Evolutionary conservation across 2,113 vertebrate species (phyloP).

Genomic region (Gila orcuttii): DNA sequence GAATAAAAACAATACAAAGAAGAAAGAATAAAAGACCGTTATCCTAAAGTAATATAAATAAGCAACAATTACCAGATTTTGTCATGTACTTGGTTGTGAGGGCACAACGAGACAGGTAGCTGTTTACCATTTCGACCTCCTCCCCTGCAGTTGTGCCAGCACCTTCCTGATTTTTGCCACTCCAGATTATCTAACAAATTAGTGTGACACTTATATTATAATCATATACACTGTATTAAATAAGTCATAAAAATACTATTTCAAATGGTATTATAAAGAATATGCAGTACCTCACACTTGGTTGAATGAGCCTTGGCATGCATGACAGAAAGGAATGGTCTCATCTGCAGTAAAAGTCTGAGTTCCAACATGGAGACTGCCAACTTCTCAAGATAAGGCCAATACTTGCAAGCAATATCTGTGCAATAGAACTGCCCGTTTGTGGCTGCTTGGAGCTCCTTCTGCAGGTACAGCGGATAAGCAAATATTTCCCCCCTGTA

Average conservation of each 20-base stretch:
- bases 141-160: constrained; percentile 17
- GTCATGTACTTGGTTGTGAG: constrained; percentile 38
- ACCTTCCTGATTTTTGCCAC: too few relatives aligned
- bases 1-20: neutral
- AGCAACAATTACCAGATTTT: constrained; percentile 15
- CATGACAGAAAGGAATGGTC: neutral
- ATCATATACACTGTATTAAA: neutral
- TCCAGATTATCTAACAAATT: too few relatives aligned
- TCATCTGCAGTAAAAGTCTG: neutral
- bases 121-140: constrained; percentile 26
- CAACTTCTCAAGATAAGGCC: neutral
- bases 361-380: neutral
- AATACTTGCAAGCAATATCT: neutral
- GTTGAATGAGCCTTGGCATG: too few relatives aligned
- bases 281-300: too few relatives aligned
- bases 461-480: too few relatives aligned
- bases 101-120: constrained; percentile 24
- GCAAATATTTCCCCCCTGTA: too few relatives aligned
- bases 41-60: neutral
- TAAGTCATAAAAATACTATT: too few relatives aligned
- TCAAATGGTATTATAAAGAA: too few relatives aligned
- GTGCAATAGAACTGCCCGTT: too few relatives aligned
- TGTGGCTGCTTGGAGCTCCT: too few relatives aligned
- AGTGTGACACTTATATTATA: neutral
- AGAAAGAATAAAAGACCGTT: neutral